Evolutionary conservation across 1,140 invertebrate species (phyloP).

Genomic region (Odontomachus brunneus): DNA sequence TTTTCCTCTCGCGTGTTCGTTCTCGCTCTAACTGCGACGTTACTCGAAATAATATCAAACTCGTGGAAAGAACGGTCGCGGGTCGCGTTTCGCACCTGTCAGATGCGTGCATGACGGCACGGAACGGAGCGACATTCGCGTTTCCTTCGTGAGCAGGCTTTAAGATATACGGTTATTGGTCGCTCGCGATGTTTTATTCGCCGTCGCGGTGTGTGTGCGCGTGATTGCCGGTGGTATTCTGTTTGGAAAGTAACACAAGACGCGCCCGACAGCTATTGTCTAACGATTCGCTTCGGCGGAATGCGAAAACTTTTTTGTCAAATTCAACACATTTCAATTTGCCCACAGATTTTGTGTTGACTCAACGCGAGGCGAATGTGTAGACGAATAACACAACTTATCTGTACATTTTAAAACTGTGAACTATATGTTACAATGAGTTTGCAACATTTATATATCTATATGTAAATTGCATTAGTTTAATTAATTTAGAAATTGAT

Average conservation of each 20-base stretch:
- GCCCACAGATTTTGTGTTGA: too few species aligned
- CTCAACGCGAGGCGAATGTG: too few species aligned
- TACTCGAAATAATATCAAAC: conserved; percentile 59
- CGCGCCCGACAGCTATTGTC: background rate
- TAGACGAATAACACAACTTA: too few species aligned
- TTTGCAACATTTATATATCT: too few species aligned
- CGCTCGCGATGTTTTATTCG: conserved; percentile 30
- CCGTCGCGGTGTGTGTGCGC: background rate
- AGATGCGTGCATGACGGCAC: conserved; percentile 20
- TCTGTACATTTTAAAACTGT: too few species aligned
- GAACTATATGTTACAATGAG: too few species aligned
- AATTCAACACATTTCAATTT: too few species aligned
- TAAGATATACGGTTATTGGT: conserved; percentile 44
- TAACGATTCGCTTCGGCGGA: too few species aligned
- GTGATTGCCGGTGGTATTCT: background rate
- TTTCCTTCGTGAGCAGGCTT: background rate
- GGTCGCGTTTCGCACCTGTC: conserved; percentile 57
- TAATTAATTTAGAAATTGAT: too few species aligned
- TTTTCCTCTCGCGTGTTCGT: background rate
- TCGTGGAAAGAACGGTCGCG: conserved; percentile 24
- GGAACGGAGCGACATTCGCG: conserved; percentile 28
- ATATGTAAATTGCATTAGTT: too few species aligned
- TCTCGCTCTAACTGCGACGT: conserved; percentile 33
- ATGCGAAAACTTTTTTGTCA: too few species aligned
- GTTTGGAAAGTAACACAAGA: conserved; percentile 1